phyloP scores from a whole-genome alignment of 2,797 vertebrate species.

The Aselliscus stoliczkanus region DNA sequence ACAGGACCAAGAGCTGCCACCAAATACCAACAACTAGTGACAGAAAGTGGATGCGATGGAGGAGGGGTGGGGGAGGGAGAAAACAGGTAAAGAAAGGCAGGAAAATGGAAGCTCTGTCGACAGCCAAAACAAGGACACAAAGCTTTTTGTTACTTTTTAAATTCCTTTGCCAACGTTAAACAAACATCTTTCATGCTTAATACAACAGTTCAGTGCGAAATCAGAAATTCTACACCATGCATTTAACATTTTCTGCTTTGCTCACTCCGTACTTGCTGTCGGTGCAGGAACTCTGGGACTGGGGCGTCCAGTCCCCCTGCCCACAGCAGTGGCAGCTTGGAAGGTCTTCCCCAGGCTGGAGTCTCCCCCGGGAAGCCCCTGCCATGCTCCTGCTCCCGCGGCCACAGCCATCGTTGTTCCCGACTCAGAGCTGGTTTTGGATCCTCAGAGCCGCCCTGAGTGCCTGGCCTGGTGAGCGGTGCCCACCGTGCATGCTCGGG shows the following conservation, averaged over 20 bases:
- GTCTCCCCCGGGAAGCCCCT: background rate
- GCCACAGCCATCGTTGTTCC: background rate
- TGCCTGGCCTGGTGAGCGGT: background rate
- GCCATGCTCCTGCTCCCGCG: background rate
- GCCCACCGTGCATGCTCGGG: background rate
- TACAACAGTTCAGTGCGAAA: slow-evolving; percentile 76
- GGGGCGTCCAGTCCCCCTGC: background rate
- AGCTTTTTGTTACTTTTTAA: slow-evolving; percentile 72
- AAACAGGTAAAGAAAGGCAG: background rate
- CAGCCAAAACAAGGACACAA: slow-evolving; percentile 72
- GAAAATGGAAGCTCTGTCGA: slow-evolving; percentile 40
- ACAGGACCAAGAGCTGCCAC: slow-evolving; percentile 68
- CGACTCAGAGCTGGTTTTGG: background rate
- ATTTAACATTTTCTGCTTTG: slow-evolving; percentile 74
- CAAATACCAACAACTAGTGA: slow-evolving; percentile 65
- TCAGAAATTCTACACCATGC: slow-evolving; percentile 82
- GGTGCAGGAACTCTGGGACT: slow-evolving; percentile 63
- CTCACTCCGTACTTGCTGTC: slow-evolving; percentile 58
- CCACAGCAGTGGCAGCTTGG: background rate
- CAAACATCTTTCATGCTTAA: slow-evolving; percentile 83
- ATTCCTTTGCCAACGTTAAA: slow-evolving; percentile 81
- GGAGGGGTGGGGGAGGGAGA: background rate
- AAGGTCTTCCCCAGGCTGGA: background rate
- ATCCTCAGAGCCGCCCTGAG: background rate
- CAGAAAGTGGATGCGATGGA: slow-evolving; percentile 28